A percentile compares a stretch with the other conserved stretches of the same genome.
phyloP scores from a whole-genome alignment of 2,888 invertebrate genomes.

The Barypeithes pellucidus region DNA sequence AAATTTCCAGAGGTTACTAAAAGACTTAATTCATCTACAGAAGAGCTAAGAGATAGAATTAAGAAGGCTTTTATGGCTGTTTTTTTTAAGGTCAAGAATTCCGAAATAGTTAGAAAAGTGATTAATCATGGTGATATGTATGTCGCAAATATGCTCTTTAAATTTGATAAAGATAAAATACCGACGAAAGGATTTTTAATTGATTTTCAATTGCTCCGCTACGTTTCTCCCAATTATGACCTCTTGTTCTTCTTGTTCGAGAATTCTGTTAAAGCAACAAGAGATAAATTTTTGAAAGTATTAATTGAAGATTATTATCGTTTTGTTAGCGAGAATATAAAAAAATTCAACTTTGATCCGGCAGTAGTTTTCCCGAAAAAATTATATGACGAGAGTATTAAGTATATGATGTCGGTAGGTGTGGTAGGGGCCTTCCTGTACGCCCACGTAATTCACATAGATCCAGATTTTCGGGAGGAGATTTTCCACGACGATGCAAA shows the following conservation, averaged over 20 bases:
- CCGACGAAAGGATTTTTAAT: constrained; percentile 62
- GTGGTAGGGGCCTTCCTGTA: constrained; percentile 11
- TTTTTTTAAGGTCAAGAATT: constrained; percentile 59
- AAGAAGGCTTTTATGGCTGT: constrained; percentile 60
- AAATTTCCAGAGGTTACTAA: constrained; percentile 48
- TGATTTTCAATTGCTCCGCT: constrained; percentile 67
- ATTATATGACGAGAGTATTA: constrained; percentile 51
- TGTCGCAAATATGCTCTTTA: constrained; percentile 61
- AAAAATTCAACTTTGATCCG: constrained; percentile 54
- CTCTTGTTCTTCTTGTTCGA: constrained; percentile 60
- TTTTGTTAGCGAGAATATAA: constrained; percentile 54
- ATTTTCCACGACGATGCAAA: constrained; percentile 35
- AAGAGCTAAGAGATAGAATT: constrained; percentile 42
- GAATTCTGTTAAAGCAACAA: constrained; percentile 35
- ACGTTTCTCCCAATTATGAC: constrained; percentile 79
- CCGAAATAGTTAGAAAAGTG: constrained; percentile 67
- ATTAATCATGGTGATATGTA: constrained; percentile 65
- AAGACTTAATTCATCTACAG: constrained; percentile 29
- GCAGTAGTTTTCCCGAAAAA: constrained; percentile 56
- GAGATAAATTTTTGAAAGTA: constrained; percentile 54
- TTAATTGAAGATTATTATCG: constrained; percentile 58
- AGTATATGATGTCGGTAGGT: constrained; percentile 7
- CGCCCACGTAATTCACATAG: constrained; percentile 14
- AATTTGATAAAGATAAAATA: constrained; percentile 40
- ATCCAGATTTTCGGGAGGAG: constrained; percentile 40